Conservation (phyloP, 2,797 vertebrate species). For the Knipowitschia caucasica region DNA sequence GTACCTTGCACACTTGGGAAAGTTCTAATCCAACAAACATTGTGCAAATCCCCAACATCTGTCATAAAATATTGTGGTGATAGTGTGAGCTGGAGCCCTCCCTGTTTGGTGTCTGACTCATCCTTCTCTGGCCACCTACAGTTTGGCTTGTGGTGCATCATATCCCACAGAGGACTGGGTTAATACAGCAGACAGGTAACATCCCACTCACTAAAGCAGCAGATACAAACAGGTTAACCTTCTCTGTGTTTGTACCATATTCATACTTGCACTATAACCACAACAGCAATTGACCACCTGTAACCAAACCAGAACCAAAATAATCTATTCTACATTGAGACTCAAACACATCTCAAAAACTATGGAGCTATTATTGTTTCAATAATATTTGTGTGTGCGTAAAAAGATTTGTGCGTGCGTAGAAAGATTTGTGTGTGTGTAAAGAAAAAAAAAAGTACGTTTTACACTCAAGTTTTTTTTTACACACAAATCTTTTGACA, state of each 20-base stretch:
- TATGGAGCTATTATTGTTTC: too few relatives aligned
- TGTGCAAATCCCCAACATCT: conserved; percentile 35
- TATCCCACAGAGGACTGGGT: conserved; percentile 36
- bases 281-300: too few relatives aligned
- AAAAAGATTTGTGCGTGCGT: too few relatives aligned
- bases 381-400: too few relatives aligned
- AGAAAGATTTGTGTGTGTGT: too few relatives aligned
- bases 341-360: too few relatives aligned
- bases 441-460: too few relatives aligned
- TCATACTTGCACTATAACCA: too few relatives aligned
- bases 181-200: conserved; percentile 58
- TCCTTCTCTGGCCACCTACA: conserved; percentile 36
- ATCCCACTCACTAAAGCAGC: conserved; percentile 39
- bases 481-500: too few relatives aligned
- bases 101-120: conserved; percentile 48
- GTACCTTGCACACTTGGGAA: conserved; percentile 19
- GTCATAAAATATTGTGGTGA: conserved; percentile 25
- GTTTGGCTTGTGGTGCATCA: conserved; percentile 30
- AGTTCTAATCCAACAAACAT: conserved; percentile 22
- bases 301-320: too few relatives aligned
- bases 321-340: too few relatives aligned
- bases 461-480: too few relatives aligned
- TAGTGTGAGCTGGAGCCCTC: conserved; percentile 9
- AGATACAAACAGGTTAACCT: conserved; percentile 45
- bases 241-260: conserved; percentile 4